A percentile compares a stretch with the other conserved stretches of the same genome.
Evolutionary conservation across 2,888 invertebrate species (phyloP).

Genomic region (Stenoptilia bipunctidactyla): DNA sequence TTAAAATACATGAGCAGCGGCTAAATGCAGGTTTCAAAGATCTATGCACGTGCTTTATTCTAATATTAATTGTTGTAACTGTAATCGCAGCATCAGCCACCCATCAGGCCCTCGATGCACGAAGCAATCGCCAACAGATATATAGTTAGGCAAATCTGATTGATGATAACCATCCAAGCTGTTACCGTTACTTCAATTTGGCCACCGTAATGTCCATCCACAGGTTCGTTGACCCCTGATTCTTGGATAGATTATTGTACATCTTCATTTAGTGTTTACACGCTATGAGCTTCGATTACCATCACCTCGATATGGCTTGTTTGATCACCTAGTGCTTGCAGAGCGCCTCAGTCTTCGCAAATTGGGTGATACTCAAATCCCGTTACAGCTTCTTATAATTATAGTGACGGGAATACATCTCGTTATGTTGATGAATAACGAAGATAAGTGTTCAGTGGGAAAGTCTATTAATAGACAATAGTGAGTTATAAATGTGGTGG

Average conservation of each 20-base stretch:
- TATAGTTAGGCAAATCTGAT: constrained; percentile 63
- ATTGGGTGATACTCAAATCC: background rate
- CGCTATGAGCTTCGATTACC: constrained; percentile 3
- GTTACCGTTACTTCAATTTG: constrained; percentile 64
- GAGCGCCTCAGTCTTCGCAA: background rate
- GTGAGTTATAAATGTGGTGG: constrained; percentile 17
- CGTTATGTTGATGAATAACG: constrained; percentile 37
- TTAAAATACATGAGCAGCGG: background rate
- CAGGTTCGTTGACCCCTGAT: constrained; percentile 46
- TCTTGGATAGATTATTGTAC: constrained; percentile 10
- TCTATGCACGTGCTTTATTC: background rate
- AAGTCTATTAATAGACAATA: constrained; percentile 14
- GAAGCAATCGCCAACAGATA: constrained; percentile 57
- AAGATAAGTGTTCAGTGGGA: constrained; percentile 25
- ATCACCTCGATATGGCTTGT: constrained; percentile 3
- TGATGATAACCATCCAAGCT: constrained; percentile 57
- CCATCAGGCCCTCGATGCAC: constrained; percentile 4
- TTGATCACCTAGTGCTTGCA: background rate
- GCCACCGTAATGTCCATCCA: constrained; percentile 48
- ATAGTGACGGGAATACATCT: constrained; percentile 27
- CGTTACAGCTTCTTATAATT: constrained; percentile 4
- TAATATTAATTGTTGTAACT: constrained; percentile 1
- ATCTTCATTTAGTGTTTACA: constrained; percentile 12
- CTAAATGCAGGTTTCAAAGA: background rate
- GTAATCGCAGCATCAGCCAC: background rate